These are phyloP conservation scores for Apocrypta bakeri DNA, from an alignment of 1,140 invertebrate species.

Conservation along the genomic window DNA sequence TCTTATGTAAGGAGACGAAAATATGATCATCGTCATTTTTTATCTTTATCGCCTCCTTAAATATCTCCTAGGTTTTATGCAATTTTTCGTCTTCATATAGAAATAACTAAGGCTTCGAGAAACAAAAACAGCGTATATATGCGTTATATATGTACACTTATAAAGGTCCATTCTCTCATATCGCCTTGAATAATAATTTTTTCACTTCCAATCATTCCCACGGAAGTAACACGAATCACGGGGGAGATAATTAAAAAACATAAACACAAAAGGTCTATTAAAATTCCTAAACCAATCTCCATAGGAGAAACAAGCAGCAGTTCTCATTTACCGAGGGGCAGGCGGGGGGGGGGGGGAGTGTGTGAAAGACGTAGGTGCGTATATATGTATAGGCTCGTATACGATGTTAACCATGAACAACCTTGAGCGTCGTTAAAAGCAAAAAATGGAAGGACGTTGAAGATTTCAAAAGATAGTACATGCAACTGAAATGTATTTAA, in stretches of 20 bases:
- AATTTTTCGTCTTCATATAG: no score
- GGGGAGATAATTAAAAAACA: neutral
- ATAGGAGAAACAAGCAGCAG: neutral
- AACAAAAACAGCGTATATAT: neutral
- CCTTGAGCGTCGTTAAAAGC: slow-evolving; percentile 27
- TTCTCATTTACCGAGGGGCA: no score
- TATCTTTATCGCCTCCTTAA: no score
- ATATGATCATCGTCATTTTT: no score
- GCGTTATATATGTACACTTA: neutral
- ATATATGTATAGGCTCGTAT: no score
- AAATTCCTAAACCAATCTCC: neutral
- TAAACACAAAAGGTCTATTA: neutral
- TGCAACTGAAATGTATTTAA: slow-evolving; percentile 20
- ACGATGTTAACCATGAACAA: slow-evolving; percentile 1
- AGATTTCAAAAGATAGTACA: slow-evolving; percentile 17
- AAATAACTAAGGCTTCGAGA: neutral
- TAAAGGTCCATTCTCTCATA: no score
- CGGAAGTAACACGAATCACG: neutral
- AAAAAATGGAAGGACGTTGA: slow-evolving; percentile 17
- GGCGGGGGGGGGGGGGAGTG: no score
- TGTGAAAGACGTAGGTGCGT: neutral
- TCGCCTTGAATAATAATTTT: neutral
- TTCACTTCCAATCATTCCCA: neutral
- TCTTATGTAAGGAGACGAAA: no score
- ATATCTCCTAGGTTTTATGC: no score